phyloP scores from a whole-genome alignment of 2,113 vertebrate genomes.

The Motacilla alba region DNA sequence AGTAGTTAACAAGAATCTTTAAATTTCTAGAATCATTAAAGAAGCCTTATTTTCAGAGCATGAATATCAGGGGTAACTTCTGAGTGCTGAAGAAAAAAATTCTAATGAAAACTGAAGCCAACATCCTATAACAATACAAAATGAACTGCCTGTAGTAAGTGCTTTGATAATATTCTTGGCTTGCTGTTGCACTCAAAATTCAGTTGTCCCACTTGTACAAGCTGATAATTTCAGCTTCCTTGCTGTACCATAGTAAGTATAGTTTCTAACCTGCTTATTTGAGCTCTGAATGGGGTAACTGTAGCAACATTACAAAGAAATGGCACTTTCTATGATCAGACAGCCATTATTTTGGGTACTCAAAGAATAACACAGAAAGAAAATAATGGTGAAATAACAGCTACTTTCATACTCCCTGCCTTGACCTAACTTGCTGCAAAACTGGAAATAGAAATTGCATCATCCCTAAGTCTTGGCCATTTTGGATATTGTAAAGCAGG shows the following conservation, averaged over 20 bases:
- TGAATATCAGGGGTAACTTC: neutral
- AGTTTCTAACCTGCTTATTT: neutral
- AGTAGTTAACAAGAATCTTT: neutral
- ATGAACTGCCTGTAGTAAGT: neutral
- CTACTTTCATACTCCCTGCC: neutral
- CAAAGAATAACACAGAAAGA: neutral
- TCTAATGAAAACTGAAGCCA: neutral
- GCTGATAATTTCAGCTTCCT: neutral
- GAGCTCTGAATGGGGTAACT: neutral
- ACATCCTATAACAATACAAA: neutral
- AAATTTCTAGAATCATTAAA: neutral
- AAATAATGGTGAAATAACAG: neutral
- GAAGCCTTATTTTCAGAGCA: neutral
- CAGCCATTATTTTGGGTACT: neutral
- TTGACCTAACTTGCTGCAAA: neutral
- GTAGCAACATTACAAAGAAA: neutral
- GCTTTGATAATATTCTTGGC: neutral
- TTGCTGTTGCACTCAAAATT: neutral
- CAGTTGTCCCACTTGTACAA: neutral
- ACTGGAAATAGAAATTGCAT: neutral
- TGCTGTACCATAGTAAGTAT: fast-evolving
- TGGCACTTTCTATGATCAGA: neutral
- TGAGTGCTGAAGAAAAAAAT: neutral
- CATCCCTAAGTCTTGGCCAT: neutral
- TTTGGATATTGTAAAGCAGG: neutral